Conservation (phyloP, 2,888 invertebrate genomes). For the Scaptomyza tumidula region DNA sequence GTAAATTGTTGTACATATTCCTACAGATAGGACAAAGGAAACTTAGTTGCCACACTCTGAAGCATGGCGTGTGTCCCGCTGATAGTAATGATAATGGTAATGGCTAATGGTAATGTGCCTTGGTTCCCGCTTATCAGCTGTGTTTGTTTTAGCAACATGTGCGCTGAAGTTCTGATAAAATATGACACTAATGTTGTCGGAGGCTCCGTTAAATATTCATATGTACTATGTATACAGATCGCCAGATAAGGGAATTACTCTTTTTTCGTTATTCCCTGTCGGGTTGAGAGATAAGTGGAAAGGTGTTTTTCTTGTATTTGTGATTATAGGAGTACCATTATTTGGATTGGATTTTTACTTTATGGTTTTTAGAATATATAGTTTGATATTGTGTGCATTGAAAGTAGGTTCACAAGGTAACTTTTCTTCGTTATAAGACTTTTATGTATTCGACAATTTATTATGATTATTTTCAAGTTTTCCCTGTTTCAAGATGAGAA, state of each 20-base stretch:
- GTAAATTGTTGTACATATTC: constrained; percentile 30
- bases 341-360: background rate
- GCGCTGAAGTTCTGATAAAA: constrained; percentile 36
- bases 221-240: constrained; percentile 33
- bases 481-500: too few species aligned
- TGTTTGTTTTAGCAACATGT: constrained; percentile 48
- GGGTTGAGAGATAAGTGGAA: constrained; percentile 3
- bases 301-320: background rate
- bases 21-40: constrained; percentile 22
- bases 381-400: too few species aligned
- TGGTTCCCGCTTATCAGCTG: constrained; percentile 32
- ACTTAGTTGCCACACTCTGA: constrained; percentile 25
- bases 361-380: too few species aligned
- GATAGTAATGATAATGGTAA: constrained; percentile 30
- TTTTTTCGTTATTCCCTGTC: background rate
- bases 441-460: too few species aligned
- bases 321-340: background rate
- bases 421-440: too few species aligned
- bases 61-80: constrained; percentile 28
- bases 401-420: too few species aligned
- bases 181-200: constrained; percentile 31
- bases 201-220: constrained; percentile 11
- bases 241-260: constrained; percentile 33
- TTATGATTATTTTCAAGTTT: too few species aligned
- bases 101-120: constrained; percentile 32